Percentiles rank a stretch among this genome's conserved stretches.
Evolutionary conservation across 2,113 vertebrate genomes (phyloP).

Genomic region (Antechinus stuartii): DNA sequence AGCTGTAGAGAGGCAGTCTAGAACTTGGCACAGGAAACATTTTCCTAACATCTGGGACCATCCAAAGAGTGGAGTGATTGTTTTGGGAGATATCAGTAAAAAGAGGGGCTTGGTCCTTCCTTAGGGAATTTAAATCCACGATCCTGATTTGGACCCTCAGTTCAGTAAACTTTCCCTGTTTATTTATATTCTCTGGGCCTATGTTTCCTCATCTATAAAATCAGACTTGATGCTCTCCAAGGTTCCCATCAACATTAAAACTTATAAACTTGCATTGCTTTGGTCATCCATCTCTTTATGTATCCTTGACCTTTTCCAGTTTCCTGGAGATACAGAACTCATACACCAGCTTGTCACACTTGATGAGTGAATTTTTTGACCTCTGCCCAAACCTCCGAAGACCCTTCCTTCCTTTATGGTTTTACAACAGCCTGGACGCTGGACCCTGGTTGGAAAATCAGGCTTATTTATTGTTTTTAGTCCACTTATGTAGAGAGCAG

Average conservation of each 20-base stretch:
- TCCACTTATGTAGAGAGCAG: background rate
- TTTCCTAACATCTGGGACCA: background rate
- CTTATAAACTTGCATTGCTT: background rate
- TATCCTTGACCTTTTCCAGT: background rate
- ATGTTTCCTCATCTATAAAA: too few relatives aligned
- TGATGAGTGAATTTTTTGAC: background rate
- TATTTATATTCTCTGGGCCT: too few relatives aligned
- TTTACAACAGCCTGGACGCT: background rate
- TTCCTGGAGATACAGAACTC: background rate
- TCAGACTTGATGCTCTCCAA: background rate
- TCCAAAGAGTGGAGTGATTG: background rate
- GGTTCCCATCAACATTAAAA: too few relatives aligned
- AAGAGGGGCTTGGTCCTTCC: background rate
- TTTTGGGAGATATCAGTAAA: background rate
- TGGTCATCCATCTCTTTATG: background rate
- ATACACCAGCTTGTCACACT: background rate
- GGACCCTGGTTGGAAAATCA: background rate
- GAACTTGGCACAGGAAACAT: too few relatives aligned
- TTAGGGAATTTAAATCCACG: background rate
- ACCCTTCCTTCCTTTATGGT: background rate
- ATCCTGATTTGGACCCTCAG: background rate
- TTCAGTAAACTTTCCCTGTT: background rate
- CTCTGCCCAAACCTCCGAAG: background rate
- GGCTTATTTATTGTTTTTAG: background rate
- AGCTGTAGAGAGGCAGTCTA: too few relatives aligned